These are phyloP conservation scores for Buphagus erythrorhynchus DNA, from an alignment of 2,797 vertebrate species.

Conservation along the genomic window DNA sequence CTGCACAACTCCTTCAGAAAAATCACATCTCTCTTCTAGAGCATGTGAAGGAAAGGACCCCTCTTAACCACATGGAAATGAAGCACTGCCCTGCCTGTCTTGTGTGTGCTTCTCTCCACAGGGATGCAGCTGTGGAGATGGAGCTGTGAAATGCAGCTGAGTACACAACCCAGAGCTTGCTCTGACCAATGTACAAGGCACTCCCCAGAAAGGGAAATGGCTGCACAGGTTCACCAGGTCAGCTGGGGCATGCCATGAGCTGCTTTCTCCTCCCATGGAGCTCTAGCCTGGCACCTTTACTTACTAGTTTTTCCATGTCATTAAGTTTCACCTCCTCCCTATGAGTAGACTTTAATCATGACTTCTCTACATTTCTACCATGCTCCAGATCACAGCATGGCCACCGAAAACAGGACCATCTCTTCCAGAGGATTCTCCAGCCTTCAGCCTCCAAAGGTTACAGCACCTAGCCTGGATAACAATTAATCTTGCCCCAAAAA, in stretches of 20 bases:
- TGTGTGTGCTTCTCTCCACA: not conserved
- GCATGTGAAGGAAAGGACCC: not conserved
- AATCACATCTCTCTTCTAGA: not conserved
- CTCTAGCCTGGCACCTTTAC: not conserved
- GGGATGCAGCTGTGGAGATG: not conserved
- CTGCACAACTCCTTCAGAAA: not conserved
- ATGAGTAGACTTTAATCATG: not conserved
- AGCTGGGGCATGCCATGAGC: not conserved
- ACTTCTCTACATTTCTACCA: not conserved
- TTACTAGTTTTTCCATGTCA: not conserved
- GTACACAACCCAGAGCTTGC: not conserved
- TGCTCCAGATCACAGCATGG: not conserved
- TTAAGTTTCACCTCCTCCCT: not conserved
- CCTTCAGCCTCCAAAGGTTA: not conserved
- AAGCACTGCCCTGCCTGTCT: not conserved
- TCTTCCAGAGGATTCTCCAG: not conserved
- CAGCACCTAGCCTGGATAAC: not conserved
- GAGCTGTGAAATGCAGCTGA: not conserved
- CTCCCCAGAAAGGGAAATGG: not conserved
- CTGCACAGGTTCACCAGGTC: not conserved
- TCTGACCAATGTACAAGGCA: not conserved
- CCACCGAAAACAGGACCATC: not conserved
- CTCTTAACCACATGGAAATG: not conserved
- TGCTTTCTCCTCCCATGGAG: not conserved
- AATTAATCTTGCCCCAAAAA: fast-evolving